Conservation (phyloP, 2,113 vertebrate species). For the Oncorhynchus mykiss region DNA sequence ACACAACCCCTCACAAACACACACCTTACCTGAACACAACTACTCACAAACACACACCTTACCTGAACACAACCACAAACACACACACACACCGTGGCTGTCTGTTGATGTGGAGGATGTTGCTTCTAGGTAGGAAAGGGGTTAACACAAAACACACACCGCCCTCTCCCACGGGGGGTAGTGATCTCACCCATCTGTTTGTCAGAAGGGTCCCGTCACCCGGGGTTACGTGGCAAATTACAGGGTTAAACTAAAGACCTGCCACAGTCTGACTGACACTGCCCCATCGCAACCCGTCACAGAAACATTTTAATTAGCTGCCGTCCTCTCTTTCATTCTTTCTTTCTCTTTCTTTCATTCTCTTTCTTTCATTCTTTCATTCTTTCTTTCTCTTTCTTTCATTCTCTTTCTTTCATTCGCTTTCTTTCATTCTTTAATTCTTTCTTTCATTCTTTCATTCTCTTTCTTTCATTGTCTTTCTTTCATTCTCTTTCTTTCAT, state of each 20-base stretch:
- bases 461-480: no score
- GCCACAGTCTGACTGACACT: conserved; percentile 62
- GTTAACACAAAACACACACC: not conserved
- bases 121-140: no score
- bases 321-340: conserved; percentile 8
- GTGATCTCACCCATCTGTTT: conserved; percentile 36
- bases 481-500: no score
- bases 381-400: no score
- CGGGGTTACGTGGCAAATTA: conserved; percentile 67
- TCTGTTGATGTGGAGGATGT: no score
- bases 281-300: conserved; percentile 35
- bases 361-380: no score
- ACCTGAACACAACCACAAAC: no score
- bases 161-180: conserved; percentile 14
- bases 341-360: no score
- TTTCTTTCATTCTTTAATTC: no score
- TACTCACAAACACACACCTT: no score
- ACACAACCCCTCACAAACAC: not conserved
- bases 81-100: not conserved
- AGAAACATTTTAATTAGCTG: conserved; percentile 29
- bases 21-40: not conserved
- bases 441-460: no score
- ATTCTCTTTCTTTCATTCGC: no score
- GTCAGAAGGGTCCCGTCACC: conserved; percentile 47
- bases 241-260: conserved; percentile 63